Evolutionary conservation across 2,888 invertebrate genomes (phyloP).

Genomic region (Kryphioiulus occultus): DNA sequence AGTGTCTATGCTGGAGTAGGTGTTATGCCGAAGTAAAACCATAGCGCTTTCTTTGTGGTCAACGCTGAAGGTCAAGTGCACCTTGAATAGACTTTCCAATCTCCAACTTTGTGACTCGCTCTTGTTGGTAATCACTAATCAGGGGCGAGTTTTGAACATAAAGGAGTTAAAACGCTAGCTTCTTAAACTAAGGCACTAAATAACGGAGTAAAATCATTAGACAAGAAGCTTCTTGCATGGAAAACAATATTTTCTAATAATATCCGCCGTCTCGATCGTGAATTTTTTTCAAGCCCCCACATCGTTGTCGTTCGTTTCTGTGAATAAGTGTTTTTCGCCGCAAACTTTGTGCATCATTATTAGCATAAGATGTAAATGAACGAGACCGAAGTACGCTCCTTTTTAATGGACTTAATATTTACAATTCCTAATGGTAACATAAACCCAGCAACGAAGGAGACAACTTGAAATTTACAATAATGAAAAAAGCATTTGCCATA

Average conservation of each 20-base stretch:
- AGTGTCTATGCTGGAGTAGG: no score
- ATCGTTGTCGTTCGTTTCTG: constrained; percentile 16
- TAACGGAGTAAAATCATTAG: constrained; percentile 41
- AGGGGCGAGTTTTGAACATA: not conserved
- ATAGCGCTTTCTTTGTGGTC: no score
- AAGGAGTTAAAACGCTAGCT: constrained; percentile 1
- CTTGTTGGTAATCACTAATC: not conserved
- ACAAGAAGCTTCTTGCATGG: constrained; percentile 39
- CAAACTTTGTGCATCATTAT: constrained; percentile 2
- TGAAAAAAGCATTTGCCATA: constrained; percentile 52
- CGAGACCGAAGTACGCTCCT: constrained; percentile 18
- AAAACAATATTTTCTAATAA: constrained; percentile 39
- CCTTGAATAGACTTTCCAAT: no score
- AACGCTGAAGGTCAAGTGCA: no score
- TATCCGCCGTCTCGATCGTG: constrained; percentile 6
- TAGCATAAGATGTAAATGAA: constrained; percentile 10
- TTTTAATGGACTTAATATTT: constrained; percentile 52
- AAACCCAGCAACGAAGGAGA: constrained; percentile 48
- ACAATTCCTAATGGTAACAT: constrained; percentile 53
- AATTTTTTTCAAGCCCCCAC: not conserved
- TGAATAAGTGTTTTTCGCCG: constrained; percentile 13
- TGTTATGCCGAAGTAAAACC: no score
- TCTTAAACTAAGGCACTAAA: constrained; percentile 35
- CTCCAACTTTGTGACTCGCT: not conserved
- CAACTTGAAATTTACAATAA: constrained; percentile 52